Evolutionary conservation across 2,797 vertebrate species (phyloP), one percentile per base, ranked within the genome.

Genomic region (Antrozous pallidus): DNA sequence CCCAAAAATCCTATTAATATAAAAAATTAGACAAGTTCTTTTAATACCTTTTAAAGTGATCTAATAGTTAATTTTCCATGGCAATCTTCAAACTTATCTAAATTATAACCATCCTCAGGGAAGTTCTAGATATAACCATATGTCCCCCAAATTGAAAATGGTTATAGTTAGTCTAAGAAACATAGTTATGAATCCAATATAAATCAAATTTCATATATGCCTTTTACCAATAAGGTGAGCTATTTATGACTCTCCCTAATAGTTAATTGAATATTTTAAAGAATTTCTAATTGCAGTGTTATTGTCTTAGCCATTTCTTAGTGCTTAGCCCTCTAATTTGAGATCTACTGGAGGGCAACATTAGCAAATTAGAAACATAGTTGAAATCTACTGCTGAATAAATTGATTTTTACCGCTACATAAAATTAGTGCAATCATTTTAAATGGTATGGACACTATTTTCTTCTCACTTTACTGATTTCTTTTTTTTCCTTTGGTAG

Each of bases 351-450:
- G 77, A 95, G 87, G 97, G 87, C 54, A 96, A 45, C 49, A 95
- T 31, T 97, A 95, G 70, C 65, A 97, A 97, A 58, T 95, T 75
- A 97, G 95, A 98, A 98, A 91, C 71, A 94, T 96, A 97, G 93
- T 92, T 94, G 93, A 97, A 95, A 95, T 88, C 80, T 91, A 95
- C 91, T 96, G 96, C 97, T 94, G 0, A 97, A 95, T 90, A 95
- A 97, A 96, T 58, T 90, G 51, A 94, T 96, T 40, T 95, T 97
- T 97, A 77, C 94, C 10, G n/a, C 80, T 91, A 92, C 54, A 95
- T 94, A 81, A 97, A 94, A 95, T 95, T 97, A 97, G 88, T 91
- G 47, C 79, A 96, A 95, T 96, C 14, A 0, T 47, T 97, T 97
- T 93, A 94, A 97, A 97, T 96, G 82, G 75, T 89, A 84, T 84